phyloP scores from a whole-genome alignment of 2,888 invertebrate genomes.

The Chironomus tentans region DNA sequence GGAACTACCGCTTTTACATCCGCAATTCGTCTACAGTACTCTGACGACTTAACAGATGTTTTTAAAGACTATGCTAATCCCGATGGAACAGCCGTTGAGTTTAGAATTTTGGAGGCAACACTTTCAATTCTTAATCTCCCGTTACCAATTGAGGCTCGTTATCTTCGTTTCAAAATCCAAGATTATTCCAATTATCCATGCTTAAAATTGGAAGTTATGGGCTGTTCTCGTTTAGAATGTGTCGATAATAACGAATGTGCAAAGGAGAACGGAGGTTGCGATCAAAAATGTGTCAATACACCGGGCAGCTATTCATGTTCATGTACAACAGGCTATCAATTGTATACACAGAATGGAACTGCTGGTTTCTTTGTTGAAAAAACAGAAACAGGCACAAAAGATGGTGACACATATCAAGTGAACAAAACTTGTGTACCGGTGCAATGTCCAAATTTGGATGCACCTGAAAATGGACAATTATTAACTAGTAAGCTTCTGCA shows the following conservation, averaged over 20 bases:
- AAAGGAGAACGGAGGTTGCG: constrained; percentile 80
- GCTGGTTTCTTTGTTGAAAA: constrained; percentile 73
- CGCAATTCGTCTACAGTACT: constrained; percentile 76
- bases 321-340: constrained; percentile 85
- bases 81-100: constrained; percentile 87
- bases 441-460: constrained; percentile 68
- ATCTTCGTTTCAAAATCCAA: constrained; percentile 73
- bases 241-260: constrained; percentile 81
- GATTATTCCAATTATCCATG: constrained; percentile 85
- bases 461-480: constrained; percentile 78
- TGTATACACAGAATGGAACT: constrained; percentile 80
- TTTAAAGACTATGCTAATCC: constrained; percentile 89
- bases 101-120: constrained; percentile 79
- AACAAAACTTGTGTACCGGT: constrained; percentile 93
- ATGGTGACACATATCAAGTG: constrained; percentile 79
- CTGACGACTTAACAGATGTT: constrained; percentile 77
- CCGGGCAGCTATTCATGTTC: constrained; percentile 81
- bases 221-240: constrained; percentile 83
- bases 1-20: constrained; percentile 82
- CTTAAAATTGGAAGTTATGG: constrained; percentile 83
- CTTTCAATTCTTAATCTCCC: constrained; percentile 85
- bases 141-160: constrained; percentile 84
- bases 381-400: constrained; percentile 76
- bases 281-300: constrained; percentile 84
- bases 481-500: constrained; percentile 71